These are phyloP conservation scores for Bagarius yarrelli DNA, from an alignment of 2,113 vertebrate species.

Conservation along the genomic window DNA sequence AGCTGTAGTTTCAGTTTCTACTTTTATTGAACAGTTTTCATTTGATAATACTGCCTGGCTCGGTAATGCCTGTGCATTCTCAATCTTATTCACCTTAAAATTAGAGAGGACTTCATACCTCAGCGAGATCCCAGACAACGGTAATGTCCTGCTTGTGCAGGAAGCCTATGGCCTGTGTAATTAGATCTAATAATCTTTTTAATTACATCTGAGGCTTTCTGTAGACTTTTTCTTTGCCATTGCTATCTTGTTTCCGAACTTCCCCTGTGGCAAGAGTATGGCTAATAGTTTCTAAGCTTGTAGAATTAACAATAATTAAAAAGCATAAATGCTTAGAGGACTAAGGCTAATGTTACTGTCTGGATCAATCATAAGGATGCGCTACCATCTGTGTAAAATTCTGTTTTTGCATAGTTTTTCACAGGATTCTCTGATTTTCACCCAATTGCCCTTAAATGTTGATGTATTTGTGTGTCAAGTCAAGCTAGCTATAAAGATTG, in stretches of 20 bases:
- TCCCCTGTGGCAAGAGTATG: neutral
- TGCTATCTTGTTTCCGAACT: neutral
- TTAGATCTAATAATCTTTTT: slow-evolving; percentile 12
- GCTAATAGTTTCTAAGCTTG: neutral
- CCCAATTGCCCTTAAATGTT: neutral
- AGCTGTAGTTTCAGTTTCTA: neutral
- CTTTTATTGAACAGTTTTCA: neutral
- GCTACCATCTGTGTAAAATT: neutral
- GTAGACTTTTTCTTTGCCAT: neutral
- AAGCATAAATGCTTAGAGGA: too few species aligned
- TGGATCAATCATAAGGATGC: neutral
- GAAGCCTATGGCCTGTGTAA: slow-evolving; percentile 1
- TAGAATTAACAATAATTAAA: neutral
- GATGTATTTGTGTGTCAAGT: too few species aligned
- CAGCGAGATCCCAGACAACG: neutral
- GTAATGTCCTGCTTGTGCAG: slow-evolving; percentile 1
- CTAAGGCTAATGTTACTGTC: too few species aligned
- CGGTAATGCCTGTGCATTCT: neutral
- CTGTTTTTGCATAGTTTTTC: neutral
- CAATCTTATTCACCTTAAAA: neutral
- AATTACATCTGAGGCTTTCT: neutral
- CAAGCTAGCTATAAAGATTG: too few species aligned
- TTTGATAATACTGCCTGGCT: neutral
- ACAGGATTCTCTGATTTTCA: neutral
- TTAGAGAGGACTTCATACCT: neutral